phyloP scores from a whole-genome alignment of 2,888 invertebrate genomes.

The Athetis lepigone region DNA sequence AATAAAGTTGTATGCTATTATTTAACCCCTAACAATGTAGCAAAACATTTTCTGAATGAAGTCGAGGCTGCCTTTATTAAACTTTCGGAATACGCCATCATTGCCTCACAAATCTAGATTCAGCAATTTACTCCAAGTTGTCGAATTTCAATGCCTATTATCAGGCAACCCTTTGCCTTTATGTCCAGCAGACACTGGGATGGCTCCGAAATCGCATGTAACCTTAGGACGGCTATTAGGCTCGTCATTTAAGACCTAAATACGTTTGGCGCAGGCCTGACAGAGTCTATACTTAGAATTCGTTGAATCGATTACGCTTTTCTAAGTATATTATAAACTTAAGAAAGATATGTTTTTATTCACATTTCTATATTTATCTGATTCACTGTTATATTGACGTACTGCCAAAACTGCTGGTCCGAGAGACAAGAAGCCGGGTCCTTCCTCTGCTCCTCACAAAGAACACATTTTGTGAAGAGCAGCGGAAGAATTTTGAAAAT shows the following conservation, averaged over 20 bases:
- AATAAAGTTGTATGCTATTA: too few relatives aligned
- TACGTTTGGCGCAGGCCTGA: constrained; percentile 3
- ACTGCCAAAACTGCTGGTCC: too few relatives aligned
- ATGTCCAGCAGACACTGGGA: background rate
- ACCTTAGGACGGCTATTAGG: constrained; percentile 38
- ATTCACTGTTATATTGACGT: too few relatives aligned
- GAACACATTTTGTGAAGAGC: too few relatives aligned
- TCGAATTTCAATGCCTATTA: constrained; percentile 36
- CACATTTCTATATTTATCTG: too few relatives aligned
- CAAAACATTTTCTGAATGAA: background rate
- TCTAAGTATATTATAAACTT: background rate
- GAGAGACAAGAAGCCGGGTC: too few relatives aligned
- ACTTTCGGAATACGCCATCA: background rate
- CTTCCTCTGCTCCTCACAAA: too few relatives aligned
- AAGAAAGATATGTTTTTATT: too few relatives aligned
- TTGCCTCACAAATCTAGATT: background rate
- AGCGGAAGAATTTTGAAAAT: too few relatives aligned
- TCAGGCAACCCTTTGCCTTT: constrained; percentile 1
- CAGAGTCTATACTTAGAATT: constrained; percentile 19
- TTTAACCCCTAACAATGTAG: background rate
- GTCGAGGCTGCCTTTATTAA: background rate
- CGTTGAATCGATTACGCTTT: constrained; percentile 11
- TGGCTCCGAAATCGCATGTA: constrained; percentile 17
- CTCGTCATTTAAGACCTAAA: constrained; percentile 30
- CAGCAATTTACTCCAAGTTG: background rate